phyloP scores from a whole-genome alignment of 2,888 invertebrate species.

The Ligdia adustata region DNA sequence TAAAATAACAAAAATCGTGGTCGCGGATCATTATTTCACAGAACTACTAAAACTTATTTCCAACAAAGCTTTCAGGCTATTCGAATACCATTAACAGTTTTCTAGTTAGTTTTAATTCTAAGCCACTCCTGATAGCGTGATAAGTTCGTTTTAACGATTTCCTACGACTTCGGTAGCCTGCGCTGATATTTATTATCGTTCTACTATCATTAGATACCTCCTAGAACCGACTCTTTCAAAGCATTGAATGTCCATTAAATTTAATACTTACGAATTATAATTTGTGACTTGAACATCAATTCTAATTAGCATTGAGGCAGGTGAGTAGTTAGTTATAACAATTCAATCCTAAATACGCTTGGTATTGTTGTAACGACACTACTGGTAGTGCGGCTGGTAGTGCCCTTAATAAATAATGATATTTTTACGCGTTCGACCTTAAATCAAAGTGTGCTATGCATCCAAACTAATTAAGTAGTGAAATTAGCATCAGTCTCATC shows the following conservation, averaged over 20 bases:
- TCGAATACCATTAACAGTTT: no score
- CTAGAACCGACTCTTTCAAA: slow-evolving; percentile 1
- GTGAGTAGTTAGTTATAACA: no score
- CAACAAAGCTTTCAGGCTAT: no score
- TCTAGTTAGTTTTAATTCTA: not conserved
- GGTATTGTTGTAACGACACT: no score
- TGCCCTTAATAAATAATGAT: no score
- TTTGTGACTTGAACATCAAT: slow-evolving; percentile 7
- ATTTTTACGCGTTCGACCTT: no score
- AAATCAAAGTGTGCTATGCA: no score
- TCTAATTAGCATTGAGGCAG: slow-evolving; percentile 5
- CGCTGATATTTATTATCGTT: slow-evolving; percentile 13
- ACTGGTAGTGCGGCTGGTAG: no score
- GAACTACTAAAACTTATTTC: no score
- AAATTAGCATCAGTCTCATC: slow-evolving; percentile 5
- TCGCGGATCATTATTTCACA: no score
- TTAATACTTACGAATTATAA: not conserved
- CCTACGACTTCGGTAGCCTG: slow-evolving; percentile 16
- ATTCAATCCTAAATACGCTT: no score
- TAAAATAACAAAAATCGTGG: no score
- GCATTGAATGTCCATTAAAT: slow-evolving; percentile 8
- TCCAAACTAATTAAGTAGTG: not conserved
- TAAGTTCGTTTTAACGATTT: slow-evolving; percentile 20
- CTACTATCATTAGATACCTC: slow-evolving; percentile 12
- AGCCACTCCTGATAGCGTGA: slow-evolving; percentile 24